A percentile compares a stretch with the other conserved stretches of the same genome.
Evolutionary conservation across 1,140 invertebrate genomes (phyloP).

Genomic region (Nasonia giraulti): DNA sequence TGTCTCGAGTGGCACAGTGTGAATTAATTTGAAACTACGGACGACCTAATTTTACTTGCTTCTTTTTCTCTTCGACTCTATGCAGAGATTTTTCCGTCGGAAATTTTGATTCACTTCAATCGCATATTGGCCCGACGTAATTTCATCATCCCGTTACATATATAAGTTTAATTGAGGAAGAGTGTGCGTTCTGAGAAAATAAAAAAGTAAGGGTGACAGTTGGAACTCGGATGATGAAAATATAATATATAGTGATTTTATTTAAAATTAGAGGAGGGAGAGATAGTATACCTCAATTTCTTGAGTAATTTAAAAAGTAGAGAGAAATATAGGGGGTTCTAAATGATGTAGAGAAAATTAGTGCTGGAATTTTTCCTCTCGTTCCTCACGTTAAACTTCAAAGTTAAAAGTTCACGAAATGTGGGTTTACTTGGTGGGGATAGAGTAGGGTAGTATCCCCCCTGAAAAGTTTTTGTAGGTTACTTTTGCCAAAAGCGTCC

Average conservation of each 20-base stretch:
- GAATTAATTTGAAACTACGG: conserved; percentile 64
- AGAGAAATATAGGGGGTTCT: background rate
- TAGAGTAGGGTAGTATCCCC: background rate
- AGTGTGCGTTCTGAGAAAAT: too few species aligned
- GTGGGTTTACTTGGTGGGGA: background rate
- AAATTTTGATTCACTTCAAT: background rate
- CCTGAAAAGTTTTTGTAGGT: background rate
- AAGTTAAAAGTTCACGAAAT: conserved; percentile 6
- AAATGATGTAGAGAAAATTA: background rate
- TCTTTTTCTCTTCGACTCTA: background rate
- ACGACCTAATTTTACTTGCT: conserved; percentile 58
- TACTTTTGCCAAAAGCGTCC: background rate
- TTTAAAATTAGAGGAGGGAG: too few species aligned
- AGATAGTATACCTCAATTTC: too few species aligned
- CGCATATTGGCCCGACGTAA: too few species aligned
- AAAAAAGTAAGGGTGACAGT: too few species aligned
- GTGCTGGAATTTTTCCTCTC: background rate
- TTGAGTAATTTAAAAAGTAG: too few species aligned
- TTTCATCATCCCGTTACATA: too few species aligned
- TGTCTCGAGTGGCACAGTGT: conserved; percentile 56
- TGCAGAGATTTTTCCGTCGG: background rate
- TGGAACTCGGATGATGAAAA: too few species aligned
- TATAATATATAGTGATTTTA: too few species aligned
- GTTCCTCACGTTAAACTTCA: background rate
- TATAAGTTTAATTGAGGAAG: too few species aligned